A percentile compares a stretch with the other conserved stretches of the same genome.
These are phyloP conservation scores for Scaeva pyrastri DNA, from an alignment of 2,888 invertebrate species.

Conservation along the genomic window DNA sequence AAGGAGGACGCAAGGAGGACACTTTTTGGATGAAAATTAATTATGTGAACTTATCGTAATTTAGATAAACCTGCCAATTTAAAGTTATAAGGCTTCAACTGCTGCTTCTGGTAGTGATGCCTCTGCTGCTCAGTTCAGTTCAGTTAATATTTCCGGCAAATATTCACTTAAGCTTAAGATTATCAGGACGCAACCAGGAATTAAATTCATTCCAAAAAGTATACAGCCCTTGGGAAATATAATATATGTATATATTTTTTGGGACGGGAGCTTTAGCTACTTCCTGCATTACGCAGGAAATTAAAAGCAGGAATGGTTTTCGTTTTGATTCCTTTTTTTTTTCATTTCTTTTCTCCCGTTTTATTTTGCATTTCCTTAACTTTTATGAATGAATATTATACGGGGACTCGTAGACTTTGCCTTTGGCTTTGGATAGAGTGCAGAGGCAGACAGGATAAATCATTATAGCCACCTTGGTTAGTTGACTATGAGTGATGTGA, in stretches of 20 bases:
- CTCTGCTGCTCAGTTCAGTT: constrained; percentile 2
- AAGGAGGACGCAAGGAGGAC: background rate
- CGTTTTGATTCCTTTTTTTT: constrained; percentile 37
- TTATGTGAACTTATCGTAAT: constrained; percentile 71
- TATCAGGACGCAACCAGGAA: constrained; percentile 40
- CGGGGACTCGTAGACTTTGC: constrained; percentile 20
- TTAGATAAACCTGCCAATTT: constrained; percentile 52
- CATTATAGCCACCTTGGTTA: constrained; percentile 36
- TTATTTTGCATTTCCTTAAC: constrained; percentile 16
- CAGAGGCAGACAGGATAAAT: constrained; percentile 47
- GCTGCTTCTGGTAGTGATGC: constrained; percentile 1
- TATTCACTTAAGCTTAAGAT: constrained; percentile 48
- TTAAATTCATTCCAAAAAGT: constrained; percentile 8
- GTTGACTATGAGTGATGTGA: background rate
- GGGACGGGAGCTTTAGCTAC: background rate
- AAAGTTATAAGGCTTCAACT: constrained; percentile 31
- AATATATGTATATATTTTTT: too few relatives aligned
- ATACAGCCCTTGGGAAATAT: constrained; percentile 23
- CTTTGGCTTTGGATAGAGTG: constrained; percentile 12
- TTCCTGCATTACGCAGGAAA: constrained; percentile 36
- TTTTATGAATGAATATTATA: constrained; percentile 36
- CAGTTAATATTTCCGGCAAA: constrained; percentile 52
- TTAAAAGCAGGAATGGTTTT: constrained; percentile 42
- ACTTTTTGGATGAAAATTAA: constrained; percentile 62
- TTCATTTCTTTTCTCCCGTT: background rate